Base-by-base conservation (phyloP, 2,113 vertebrate genomes). In the Heterochromis multidens region DNA sequence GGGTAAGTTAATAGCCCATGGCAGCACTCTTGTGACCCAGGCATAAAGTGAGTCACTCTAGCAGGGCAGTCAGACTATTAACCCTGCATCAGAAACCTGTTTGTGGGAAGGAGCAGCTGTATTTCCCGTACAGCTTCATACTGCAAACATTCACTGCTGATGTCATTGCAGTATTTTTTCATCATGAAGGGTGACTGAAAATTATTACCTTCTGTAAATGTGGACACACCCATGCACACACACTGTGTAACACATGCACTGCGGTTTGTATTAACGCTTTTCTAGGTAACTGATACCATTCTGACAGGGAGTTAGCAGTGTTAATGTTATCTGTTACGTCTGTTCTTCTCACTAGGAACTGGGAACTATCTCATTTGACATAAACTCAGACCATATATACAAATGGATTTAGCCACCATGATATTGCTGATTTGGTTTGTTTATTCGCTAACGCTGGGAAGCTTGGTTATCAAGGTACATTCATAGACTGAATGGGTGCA, bases 91-190 rank as follows among this genome's bases (percentile, higher is more conserved):
- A 60, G 3, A 72, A 88, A 78, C 77, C 29, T 79, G 80, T 67
- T 25, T 43, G 21, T 35, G 43, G n/a, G 43, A 17, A 81, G 9
- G 29, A 59, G 29, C 13, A 8, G 17, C 4, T 60, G 35, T 12
- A 76, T 65, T 81, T 84, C 87, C 81, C 12, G 67, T 31, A 52
- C 25, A 31, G 25, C 67, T 29, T 31, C 21, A 19, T 37, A 3
- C 31, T 16, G 40, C 82, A 90, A 86, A 92, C 80, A 89, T 93
- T 86, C 86, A 91, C 89, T 57, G 29, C 35, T 86, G 67, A 80
- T 72, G 67, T 49, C 23, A 70, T 49, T 25, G 19, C 40, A 29
- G 23, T 25, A 72, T 46, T 46, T 27, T 19, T 52, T 52, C 21
- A 46, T 52, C 3, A 46, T 72, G 67, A 52, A 29, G 25, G 9